Conservation (phyloP, 1,140 invertebrate genomes). For the Bilobella aurantiaca region DNA sequence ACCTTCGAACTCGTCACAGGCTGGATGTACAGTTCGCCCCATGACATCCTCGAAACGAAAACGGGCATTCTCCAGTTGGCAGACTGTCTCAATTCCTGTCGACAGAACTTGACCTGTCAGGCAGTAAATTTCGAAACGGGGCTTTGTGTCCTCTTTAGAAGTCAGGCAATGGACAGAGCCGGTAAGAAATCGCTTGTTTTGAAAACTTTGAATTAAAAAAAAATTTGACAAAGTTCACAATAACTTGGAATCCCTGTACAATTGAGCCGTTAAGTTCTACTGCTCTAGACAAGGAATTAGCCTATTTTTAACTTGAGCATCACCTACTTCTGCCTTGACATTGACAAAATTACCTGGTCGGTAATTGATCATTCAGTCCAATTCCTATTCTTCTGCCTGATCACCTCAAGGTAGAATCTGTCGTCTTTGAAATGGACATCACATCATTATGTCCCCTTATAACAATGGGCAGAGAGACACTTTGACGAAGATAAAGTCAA, state of each 20-base stretch:
- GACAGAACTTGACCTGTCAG: constrained; percentile 40
- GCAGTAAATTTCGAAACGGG: constrained; percentile 48
- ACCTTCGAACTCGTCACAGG: constrained; percentile 47
- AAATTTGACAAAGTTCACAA: too few species aligned
- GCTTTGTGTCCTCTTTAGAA: constrained; percentile 45
- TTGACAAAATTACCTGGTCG: not conserved
- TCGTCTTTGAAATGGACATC: not conserved
- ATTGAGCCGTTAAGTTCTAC: too few species aligned
- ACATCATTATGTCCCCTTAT: not conserved
- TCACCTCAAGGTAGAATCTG: not conserved
- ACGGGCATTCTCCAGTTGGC: constrained; percentile 44
- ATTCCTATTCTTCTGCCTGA: not conserved
- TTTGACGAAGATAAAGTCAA: too few species aligned
- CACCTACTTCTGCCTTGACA: not conserved
- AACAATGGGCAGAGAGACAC: not conserved
- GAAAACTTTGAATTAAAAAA: too few species aligned
- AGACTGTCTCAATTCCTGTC: constrained; percentile 44
- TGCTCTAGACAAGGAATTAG: not conserved
- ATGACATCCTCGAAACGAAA: constrained; percentile 42
- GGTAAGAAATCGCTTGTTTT: too few species aligned
- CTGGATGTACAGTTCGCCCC: constrained; percentile 43
- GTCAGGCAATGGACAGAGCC: constrained; percentile 40
- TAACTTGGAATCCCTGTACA: too few species aligned
- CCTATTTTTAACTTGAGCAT: too few species aligned
- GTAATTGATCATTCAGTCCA: not conserved